Evolutionary conservation across 2,113 vertebrate species (phyloP).

Genomic region (Varanus komodoensis): DNA sequence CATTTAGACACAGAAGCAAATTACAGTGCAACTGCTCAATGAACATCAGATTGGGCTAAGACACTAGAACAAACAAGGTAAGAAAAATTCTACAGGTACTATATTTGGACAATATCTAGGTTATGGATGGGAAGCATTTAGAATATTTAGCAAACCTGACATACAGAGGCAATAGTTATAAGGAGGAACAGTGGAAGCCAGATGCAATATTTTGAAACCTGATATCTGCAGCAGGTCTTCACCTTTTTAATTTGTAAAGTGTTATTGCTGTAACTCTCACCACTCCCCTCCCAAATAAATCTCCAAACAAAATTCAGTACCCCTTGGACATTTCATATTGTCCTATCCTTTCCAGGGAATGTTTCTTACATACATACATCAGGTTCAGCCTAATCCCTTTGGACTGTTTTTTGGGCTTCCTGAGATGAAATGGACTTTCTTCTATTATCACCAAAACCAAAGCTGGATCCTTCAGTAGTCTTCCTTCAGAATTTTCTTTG

Average conservation of each 20-base stretch:
- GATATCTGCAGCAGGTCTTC: background rate
- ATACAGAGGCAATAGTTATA: background rate
- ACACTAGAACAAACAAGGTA: background rate
- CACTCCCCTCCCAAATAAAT: background rate
- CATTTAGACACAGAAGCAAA: background rate
- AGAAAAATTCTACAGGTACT: background rate
- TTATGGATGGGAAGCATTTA: background rate
- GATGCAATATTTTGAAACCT: too few species aligned
- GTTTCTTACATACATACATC: background rate
- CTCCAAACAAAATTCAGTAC: background rate
- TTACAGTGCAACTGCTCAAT: background rate
- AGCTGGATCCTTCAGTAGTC: too few species aligned
- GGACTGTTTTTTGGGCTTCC: too few species aligned
- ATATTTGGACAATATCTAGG: background rate
- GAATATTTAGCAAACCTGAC: background rate
- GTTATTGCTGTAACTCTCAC: background rate
- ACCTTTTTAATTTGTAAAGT: background rate
- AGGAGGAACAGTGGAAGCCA: background rate
- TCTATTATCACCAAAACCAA: too few species aligned
- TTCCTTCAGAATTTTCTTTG: too few species aligned
- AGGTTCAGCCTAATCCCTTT: too few species aligned
- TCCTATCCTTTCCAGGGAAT: background rate
- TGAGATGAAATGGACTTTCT: too few species aligned
- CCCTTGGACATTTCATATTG: background rate
- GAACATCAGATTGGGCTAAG: background rate